Evolutionary conservation across 2,797 vertebrate species (phyloP).

Genomic region (Naso thynnoides): DNA sequence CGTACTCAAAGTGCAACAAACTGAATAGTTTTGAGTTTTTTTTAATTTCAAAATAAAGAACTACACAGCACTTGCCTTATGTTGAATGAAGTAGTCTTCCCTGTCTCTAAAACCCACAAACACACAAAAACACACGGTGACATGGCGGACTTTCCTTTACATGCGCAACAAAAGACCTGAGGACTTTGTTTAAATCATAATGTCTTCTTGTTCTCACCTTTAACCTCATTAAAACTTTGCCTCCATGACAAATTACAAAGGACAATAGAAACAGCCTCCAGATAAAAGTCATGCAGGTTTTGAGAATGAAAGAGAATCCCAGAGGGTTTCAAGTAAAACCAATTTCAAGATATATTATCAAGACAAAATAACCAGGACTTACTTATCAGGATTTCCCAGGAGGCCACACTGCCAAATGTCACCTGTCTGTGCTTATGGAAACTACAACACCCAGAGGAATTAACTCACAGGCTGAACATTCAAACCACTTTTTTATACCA

Average conservation of each 20-base stretch:
- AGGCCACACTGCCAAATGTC: not conserved
- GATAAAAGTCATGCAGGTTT: constrained; percentile 1
- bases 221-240: not conserved
- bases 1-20: not conserved
- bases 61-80: not conserved
- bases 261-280: not conserved
- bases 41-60: not conserved
- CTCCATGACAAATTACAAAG: constrained; percentile 8
- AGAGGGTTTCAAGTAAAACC: no score
- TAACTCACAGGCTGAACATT: not conserved
- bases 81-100: not conserved
- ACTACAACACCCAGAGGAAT: not conserved
- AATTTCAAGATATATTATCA: not conserved
- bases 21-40: not conserved
- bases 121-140: no score
- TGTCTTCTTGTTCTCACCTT: not conserved
- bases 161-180: not conserved
- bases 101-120: no score
- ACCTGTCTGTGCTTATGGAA: not conserved
- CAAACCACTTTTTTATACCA: not conserved
- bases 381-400: not conserved
- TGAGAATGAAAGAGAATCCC: constrained; percentile 5
- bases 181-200: not conserved
- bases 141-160: not conserved
- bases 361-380: not conserved